A percentile compares a stretch with the other conserved stretches of the same genome.
Conservation (phyloP, 2,113 vertebrate genomes). For the Cyprinodon variegatus region DNA sequence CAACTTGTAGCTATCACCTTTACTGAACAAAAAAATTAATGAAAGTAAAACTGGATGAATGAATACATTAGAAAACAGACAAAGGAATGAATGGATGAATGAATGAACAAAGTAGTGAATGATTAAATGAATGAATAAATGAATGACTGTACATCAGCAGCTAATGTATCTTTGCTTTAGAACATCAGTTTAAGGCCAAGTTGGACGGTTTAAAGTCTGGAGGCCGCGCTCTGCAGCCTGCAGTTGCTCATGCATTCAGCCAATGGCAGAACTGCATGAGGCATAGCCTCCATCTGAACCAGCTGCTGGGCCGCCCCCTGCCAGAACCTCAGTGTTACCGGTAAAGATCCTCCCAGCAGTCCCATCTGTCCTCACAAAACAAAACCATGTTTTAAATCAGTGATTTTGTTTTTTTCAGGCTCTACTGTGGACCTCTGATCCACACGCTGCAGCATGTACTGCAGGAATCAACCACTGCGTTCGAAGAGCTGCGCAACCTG, state of each 20-base stretch:
- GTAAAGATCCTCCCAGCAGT: neutral
- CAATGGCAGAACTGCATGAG: constrained; percentile 9
- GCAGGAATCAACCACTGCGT: rapidly evolving
- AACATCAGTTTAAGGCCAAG: neutral
- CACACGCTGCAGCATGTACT: neutral
- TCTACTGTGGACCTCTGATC: constrained; percentile 13
- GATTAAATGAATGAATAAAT: no score
- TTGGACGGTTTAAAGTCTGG: neutral
- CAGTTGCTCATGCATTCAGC: neutral
- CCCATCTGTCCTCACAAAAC: neutral
- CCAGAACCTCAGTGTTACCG: neutral
- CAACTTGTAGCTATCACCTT: no score
- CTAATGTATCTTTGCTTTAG: neutral
- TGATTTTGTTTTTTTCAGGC: constrained; percentile 1
- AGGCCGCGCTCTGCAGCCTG: neutral
- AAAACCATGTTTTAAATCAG: neutral
- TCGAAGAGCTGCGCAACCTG: neutral
- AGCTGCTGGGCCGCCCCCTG: constrained; percentile 17
- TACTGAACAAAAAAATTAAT: no score
- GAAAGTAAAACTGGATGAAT: no score
- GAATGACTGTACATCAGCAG: no score
- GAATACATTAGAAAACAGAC: no score
- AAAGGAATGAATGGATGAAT: no score
- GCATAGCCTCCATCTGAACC: constrained; percentile 25
- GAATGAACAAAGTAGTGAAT: no score